A percentile compares a stretch with the other conserved stretches of the same genome.
phyloP scores from a whole-genome alignment of 2,888 invertebrate genomes.

The Drosophila niveifrons region DNA sequence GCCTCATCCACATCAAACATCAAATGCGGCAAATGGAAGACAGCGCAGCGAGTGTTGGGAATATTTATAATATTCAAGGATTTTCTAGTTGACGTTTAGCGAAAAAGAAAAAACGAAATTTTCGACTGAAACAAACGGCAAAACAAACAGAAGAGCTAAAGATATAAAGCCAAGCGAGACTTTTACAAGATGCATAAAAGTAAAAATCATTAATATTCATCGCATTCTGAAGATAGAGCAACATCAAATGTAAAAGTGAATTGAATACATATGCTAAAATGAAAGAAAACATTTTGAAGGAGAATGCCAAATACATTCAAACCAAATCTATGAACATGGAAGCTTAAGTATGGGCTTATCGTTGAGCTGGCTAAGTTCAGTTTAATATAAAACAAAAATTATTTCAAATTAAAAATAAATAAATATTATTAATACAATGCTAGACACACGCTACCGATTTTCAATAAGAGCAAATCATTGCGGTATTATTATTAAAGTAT shows the following conservation, averaged over 20 bases:
- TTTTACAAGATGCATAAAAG: slow-evolving; percentile 50
- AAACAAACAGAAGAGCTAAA: slow-evolving; percentile 35
- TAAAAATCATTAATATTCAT: slow-evolving; percentile 83
- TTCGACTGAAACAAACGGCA: slow-evolving; percentile 35
- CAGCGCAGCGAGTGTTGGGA: slow-evolving; percentile 52
- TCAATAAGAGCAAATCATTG: too few species aligned
- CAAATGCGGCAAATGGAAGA: slow-evolving; percentile 61
- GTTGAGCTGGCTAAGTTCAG: too few species aligned
- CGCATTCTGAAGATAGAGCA: slow-evolving; percentile 47
- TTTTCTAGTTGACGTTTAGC: slow-evolving; percentile 75
- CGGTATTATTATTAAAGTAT: too few species aligned
- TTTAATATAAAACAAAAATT: too few species aligned
- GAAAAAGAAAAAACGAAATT: slow-evolving; percentile 17
- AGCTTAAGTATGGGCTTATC: neutral
- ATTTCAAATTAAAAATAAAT: too few species aligned
- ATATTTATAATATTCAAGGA: slow-evolving; percentile 81
- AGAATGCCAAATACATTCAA: neutral
- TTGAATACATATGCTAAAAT: slow-evolving; percentile 35
- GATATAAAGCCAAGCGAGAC: slow-evolving; percentile 44
- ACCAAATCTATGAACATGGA: neutral
- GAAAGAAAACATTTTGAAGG: neutral
- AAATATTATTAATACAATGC: too few species aligned
- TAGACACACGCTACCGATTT: too few species aligned
- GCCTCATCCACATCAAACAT: slow-evolving; percentile 56
- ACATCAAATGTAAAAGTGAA: slow-evolving; percentile 19